These are phyloP conservation scores for Pogoniulus pusillus DNA, from an alignment of 2,797 vertebrate species.

Conservation along the genomic window DNA sequence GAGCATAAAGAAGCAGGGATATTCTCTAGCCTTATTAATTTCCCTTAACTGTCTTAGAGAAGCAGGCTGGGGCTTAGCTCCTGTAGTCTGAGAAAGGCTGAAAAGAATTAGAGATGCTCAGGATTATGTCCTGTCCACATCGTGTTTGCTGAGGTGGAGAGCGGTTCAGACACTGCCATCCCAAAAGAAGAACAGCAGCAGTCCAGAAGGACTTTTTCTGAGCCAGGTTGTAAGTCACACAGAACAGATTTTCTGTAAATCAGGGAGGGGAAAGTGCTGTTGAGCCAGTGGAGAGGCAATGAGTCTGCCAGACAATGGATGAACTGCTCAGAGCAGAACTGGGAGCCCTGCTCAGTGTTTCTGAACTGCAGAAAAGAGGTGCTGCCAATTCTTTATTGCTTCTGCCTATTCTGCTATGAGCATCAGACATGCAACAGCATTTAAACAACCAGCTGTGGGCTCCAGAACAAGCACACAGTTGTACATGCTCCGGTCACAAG, in stretches of 20 bases:
- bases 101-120: background rate
- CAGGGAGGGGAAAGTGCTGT: background rate
- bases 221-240: background rate
- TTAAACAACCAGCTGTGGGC: background rate
- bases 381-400: background rate
- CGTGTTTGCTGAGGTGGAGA: background rate
- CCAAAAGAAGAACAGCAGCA: background rate
- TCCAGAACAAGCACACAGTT: background rate
- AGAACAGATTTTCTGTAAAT: background rate
- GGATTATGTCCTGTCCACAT: background rate
- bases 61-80: background rate
- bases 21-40: background rate
- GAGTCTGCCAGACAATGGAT: background rate
- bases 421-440: background rate
- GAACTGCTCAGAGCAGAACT: background rate
- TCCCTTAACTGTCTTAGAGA: background rate
- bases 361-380: background rate
- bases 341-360: background rate
- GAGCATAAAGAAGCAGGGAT: background rate
- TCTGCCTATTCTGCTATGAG: background rate
- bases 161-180: background rate
- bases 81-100: background rate
- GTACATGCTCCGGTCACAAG: accelerated
- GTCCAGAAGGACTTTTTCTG: background rate
- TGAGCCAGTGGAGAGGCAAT: background rate